Base-by-base conservation (phyloP, 2,888 invertebrate genomes). In the Eremobia ochroleuca region DNA sequence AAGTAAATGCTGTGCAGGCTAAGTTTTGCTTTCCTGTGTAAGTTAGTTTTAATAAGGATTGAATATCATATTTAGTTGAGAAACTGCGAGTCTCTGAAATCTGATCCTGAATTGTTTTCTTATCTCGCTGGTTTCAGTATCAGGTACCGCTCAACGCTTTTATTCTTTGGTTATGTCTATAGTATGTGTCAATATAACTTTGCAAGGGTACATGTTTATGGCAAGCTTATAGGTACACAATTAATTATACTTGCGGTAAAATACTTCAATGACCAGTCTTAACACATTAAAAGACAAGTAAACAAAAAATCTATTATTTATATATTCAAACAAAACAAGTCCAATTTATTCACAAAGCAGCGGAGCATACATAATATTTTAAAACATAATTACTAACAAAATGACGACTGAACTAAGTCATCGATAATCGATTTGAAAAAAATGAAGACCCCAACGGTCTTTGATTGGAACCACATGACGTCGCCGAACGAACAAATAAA, bases 401-500 rank as follows among this genome's bases (percentile, higher is more conserved):
- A 73, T 75, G 43, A 77, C 68, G 75, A 74, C 76, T 83, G 72
- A 86, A 78, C 77, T 79, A 90, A 90, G 88, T 89, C 88, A 88
- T 86, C 81, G 90, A 91, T 92, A 91, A 87, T 84, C 90, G 91
- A 93, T 91, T 81, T 87, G 58, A 68, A 85, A 94, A 95, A 95
- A 95, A 91, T 92, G 93, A 94, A 95, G 95, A 94, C 93, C 90
- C 91, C 76, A 52, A 89, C 92, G 87, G 86, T 83, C 93, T 88
- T 92, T 96, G 96, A 97, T 97, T 96, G 96, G 94, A 96, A 96
- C 95, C 97, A 97, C 93, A 96, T 97, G 97, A 96, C 96, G 93
- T 91, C 92, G 93, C 88, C 88, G 93, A 95, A 92, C 93, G 93
- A 94, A 92, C 93, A 93, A 95, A 96, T 95, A 96, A 96, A 96